Evolutionary conservation across 2,888 invertebrate genomes (phyloP), one percentile per base, ranked within the genome.

Genomic region (Anthophora plumipes): DNA sequence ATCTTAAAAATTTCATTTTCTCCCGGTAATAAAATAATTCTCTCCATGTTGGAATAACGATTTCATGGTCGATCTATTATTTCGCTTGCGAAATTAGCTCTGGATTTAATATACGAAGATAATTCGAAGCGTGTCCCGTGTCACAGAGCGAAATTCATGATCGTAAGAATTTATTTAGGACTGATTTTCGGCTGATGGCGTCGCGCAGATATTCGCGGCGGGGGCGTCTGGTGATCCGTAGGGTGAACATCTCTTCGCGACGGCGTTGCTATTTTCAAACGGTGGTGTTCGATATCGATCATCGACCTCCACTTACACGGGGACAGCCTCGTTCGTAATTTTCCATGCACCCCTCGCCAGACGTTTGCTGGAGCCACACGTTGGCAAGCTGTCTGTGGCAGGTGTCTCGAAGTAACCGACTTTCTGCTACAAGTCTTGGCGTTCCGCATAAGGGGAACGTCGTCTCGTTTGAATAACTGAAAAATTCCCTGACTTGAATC

Each of bases 261-360:
- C 39, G 41, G n/a, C 43, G 59, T 14, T 73, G 71, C 74, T 84
- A 78, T 82, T 84, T 86, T 78, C 66, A 76, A 31, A 76, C 72
- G 82, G 50, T 72, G 82, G 50, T 72, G 77, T 75, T 79, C 54
- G 77, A 77, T 80, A 80, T 83, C 81, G 83, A 83, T 87, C 78
- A 80, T 73, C 71, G 72, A 66, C 69, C 54, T 52, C 67, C 25
- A 46, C 67, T 61, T 50, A 59, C 66, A 11, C n/a, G 54, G 63
- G 20, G 22, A 54, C 50, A 52, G 60, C 43, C 4, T 31, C 39
- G 43, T 5, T 14, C 50, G 79, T 85, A 84, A 84, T 85, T 86
- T 89, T 83, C 80, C 82, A 69, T 78, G 66, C 81, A 77, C 73
- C 84, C 82, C 20, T 77, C 52, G 43, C 7, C 50, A 22, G 61